Base-by-base conservation (phyloP, 2,888 invertebrate species). In the Timema podura region DNA sequence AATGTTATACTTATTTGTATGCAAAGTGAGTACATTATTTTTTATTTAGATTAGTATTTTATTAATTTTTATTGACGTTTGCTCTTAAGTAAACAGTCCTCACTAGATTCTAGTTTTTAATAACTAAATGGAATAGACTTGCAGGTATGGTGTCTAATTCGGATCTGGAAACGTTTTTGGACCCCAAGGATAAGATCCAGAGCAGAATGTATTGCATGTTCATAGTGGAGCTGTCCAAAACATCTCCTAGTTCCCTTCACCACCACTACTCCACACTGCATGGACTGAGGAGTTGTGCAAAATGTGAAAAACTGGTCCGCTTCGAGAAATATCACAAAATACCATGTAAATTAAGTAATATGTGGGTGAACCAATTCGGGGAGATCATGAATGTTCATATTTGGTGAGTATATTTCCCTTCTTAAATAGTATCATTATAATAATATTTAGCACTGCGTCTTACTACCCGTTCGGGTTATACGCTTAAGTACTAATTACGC, bases 181-280 rank as follows among this genome's bases (percentile, higher is more conserved):
- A 97, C 78, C 90, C 91, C 75, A 93, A 92, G 77, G 96, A 96
- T 81, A 93, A 95, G 79, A 89, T 95, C 15, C 92, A 92, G 77
- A 92, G 93, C 2, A 86, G 92, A 0, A 82, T 95, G 44, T 95
- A 90, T 84, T 91, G 91, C 75, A 93, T 94, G 82, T 84, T 95
- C 77, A 92, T 95, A 68, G 83, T 89, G 74, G 89, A 91, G 0
- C 83, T 95, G 6, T 89, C 88, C 7, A 92, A 93, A 78, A 86
- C 89, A 0, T 89, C 88, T 73, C 89, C 92, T 0, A 91, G 93
- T 80, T 88, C 89, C 0, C 82, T 90, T 68, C 83, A 91, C 6
- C 95, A 94, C 0, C 94, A 95, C 79, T 93, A 89, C 82, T 89
- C 89, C 71, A 91, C 92, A 2, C 84, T 95, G 54, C 90, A 92